phyloP scores from a whole-genome alignment of 2,888 invertebrate genomes.

The Maniola hyperantus region DNA sequence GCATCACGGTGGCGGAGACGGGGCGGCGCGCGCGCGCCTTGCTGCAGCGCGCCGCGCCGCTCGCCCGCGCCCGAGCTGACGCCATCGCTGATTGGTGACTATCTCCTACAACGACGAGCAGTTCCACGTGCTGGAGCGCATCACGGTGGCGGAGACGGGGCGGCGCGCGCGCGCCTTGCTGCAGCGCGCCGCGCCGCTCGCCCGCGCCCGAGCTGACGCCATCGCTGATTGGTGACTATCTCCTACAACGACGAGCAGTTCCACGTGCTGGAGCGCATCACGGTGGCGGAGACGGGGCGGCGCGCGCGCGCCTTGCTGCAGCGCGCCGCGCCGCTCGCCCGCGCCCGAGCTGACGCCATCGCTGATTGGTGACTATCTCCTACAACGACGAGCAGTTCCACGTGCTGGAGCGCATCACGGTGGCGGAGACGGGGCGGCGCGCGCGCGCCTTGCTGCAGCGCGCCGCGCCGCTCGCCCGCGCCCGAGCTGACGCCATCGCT shows the following conservation, averaged over 20 bases:
- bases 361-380: conserved; percentile 93
- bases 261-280: conserved; percentile 93
- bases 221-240: conserved; percentile 92
- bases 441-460: conserved; percentile 87
- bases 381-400: conserved; percentile 99
- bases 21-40: conserved; percentile 87
- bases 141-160: conserved; percentile 90
- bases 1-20: conserved; percentile 90
- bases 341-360: conserved; percentile 88
- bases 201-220: conserved; percentile 89
- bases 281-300: conserved; percentile 91
- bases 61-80: conserved; percentile 89
- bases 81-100: conserved; percentile 90
- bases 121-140: conserved; percentile 95
- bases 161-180: conserved; percentile 87
- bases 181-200: conserved; percentile 87
- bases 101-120: conserved; percentile 98
- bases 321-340: conserved; percentile 88
- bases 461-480: conserved; percentile 88
- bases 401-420: conserved; percentile 91
- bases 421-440: conserved; percentile 90
- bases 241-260: conserved; percentile 98
- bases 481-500: conserved; percentile 89
- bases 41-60: conserved; percentile 87
- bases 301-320: conserved; percentile 86